These are phyloP conservation scores for Sycon ciliatum DNA, from an alignment of 37 sponge, comb jelly and placozoan species.

Conservation along the genomic window DNA sequence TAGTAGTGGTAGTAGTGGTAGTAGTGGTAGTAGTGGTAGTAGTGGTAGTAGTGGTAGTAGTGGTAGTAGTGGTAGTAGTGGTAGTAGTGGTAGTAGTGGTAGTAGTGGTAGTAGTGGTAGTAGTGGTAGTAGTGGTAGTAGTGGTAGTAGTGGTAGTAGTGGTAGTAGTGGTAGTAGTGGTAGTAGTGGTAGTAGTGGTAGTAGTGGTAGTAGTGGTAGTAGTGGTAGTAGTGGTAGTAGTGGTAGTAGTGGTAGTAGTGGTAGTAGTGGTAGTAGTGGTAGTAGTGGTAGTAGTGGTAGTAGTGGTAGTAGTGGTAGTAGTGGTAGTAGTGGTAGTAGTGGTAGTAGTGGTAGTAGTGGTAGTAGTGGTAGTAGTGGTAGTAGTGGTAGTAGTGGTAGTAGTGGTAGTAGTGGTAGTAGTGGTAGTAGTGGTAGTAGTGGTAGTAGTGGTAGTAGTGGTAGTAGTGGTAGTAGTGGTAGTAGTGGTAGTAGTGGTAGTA, in stretches of 20 bases:
- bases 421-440: conserved; percentile 9
- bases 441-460: conserved; percentile 9
- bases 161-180: conserved; percentile 9
- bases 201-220: conserved; percentile 9
- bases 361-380: conserved; percentile 8
- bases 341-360: conserved; percentile 9
- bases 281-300: conserved; percentile 9
- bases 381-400: conserved; percentile 9
- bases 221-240: conserved; percentile 9
- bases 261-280: conserved; percentile 9
- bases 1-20: conserved; percentile 8
- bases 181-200: conserved; percentile 8
- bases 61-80: conserved; percentile 9
- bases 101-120: conserved; percentile 9
- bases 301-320: conserved; percentile 8
- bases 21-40: conserved; percentile 9
- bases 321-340: conserved; percentile 9
- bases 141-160: conserved; percentile 9
- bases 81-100: conserved; percentile 9
- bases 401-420: conserved; percentile 9
- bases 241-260: conserved; percentile 9
- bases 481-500: conserved; percentile 8
- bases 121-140: conserved; percentile 8
- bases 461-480: conserved; percentile 9
- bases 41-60: conserved; percentile 9